Evolutionary conservation across 2,797 vertebrate genomes (phyloP).

Genomic region (Sciurus vulgaris): DNA sequence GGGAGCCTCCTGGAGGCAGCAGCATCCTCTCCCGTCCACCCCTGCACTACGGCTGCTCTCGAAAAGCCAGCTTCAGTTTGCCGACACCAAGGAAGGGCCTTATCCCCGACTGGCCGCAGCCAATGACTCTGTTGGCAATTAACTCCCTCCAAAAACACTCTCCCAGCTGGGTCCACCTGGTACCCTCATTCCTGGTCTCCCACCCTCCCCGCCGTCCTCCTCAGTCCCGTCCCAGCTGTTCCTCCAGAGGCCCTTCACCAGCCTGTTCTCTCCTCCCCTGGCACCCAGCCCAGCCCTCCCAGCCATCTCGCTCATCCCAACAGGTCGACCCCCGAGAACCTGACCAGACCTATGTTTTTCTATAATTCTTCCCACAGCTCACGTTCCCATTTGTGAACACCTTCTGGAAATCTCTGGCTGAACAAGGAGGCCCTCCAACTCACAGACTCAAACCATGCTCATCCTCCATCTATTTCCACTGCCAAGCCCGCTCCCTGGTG

Average conservation of each 20-base stretch:
- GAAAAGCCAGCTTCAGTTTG: neutral
- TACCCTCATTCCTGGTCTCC: neutral
- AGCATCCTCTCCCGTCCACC: neutral
- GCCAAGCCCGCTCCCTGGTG: neutral
- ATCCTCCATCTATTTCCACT: accelerated
- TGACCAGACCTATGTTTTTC: neutral
- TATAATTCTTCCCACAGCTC: neutral
- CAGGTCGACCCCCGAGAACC: neutral
- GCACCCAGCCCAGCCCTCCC: neutral
- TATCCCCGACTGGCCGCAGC: neutral
- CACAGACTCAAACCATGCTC: neutral
- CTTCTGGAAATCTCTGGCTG: neutral
- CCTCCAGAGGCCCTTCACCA: neutral
- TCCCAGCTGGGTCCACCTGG: neutral
- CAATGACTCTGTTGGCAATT: neutral
- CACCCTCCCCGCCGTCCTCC: neutral
- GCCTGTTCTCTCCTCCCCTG: neutral
- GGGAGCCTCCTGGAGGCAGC: neutral
- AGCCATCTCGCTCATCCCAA: neutral
- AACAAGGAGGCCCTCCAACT: neutral
- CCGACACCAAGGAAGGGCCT: neutral
- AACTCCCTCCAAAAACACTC: neutral
- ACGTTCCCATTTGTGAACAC: neutral
- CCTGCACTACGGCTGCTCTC: neutral
- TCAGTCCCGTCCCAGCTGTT: neutral